Evolutionary conservation across 2,797 vertebrate species (phyloP), one percentile per base, ranked within the genome.

Genomic region (Lutjanus argentimaculatus): DNA sequence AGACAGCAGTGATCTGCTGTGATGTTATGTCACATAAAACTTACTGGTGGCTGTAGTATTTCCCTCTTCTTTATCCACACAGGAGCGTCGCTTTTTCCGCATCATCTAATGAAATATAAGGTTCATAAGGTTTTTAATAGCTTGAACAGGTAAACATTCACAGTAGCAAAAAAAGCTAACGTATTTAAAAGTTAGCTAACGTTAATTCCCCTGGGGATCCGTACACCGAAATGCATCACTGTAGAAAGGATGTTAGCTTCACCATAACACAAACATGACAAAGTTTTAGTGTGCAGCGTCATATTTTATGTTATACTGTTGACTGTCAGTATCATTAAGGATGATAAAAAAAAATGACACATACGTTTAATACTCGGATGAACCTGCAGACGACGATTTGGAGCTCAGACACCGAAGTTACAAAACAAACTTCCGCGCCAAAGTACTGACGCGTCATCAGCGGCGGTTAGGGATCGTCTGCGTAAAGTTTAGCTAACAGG

Each of bases 61-160:
- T 69, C 6, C 75, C 4, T 86, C 91, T 53, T 19, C 87, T 62
- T 88, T 89, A 43, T 92, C 92, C 70, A 84, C 77, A 36, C 88
- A 83, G 6, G 94, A 79, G 2, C 93, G 89, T 84, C 95, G 91
- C 79, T 95, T 96, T 91, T 92, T 96, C 15, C 95, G 93, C 94
- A 96, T 91, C 96, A 96, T 96, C 88, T 92, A 52, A 61, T 45
- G 4, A 75, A 73, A 74, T n/a, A 67, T 7, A 77, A 76, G 73
- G 7, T 19, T 17, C 5, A 66, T 2, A 45, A 11, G 6, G 25
- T 25, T 56, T 30, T 40, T 13, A 45, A 65, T 8, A 53, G 36
- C 16, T 42, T 36, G 0, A 77, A 1, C 3, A 48, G 1, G 62
- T 2, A 75, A 70, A 9, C 55, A 14, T 2, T 12, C 5, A 51